Evolutionary conservation across 2,113 vertebrate species (phyloP).

Genomic region (Catharus bicknelli): DNA sequence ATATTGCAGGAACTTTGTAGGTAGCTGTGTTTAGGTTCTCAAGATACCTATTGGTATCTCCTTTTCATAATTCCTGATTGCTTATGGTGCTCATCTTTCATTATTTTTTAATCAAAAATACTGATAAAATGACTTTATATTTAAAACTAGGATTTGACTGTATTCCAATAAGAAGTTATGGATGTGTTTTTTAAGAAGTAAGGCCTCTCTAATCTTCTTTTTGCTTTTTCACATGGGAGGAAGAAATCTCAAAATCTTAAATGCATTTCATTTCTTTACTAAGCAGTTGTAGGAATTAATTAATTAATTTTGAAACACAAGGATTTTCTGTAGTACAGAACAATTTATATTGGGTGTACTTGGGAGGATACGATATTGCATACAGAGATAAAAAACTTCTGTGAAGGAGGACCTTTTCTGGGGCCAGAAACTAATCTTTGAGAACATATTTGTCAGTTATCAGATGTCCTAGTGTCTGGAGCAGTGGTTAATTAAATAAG

Average conservation of each 20-base stretch:
- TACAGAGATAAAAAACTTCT: background rate
- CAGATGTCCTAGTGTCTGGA: background rate
- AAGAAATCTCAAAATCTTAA: background rate
- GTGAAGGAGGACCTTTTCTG: background rate
- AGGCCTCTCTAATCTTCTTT: background rate
- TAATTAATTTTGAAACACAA: background rate
- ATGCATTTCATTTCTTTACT: background rate
- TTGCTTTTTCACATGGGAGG: background rate
- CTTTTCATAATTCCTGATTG: background rate
- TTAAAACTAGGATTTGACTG: background rate
- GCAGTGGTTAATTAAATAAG: background rate
- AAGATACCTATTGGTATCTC: background rate
- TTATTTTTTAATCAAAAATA: background rate
- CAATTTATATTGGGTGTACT: background rate
- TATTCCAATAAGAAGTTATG: background rate
- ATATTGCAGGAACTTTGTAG: background rate
- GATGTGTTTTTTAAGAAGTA: background rate
- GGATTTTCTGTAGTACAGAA: background rate
- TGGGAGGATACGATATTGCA: background rate
- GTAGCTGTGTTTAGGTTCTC: background rate
- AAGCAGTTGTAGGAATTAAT: background rate
- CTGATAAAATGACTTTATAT: background rate
- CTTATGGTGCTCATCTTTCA: background rate
- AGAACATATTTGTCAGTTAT: background rate
- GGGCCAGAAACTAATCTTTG: background rate